Conservation (phyloP, 2,797 vertebrate genomes). For the Spinus pinus region DNA sequence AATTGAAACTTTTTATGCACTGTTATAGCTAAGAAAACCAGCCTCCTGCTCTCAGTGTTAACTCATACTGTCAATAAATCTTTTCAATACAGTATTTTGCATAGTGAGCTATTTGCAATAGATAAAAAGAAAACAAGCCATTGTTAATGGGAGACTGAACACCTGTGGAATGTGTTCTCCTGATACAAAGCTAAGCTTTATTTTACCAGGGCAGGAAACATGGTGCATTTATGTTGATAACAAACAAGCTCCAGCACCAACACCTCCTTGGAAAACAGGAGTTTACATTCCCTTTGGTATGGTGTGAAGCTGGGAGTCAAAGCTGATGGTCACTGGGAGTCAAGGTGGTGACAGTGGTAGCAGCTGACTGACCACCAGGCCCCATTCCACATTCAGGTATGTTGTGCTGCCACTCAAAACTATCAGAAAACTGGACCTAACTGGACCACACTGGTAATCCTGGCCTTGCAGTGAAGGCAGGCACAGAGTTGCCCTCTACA, state of each 20-base stretch:
- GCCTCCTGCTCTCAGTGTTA: not conserved
- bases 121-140: not conserved
- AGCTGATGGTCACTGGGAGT: not conserved
- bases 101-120: not conserved
- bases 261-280: not conserved
- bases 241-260: not conserved
- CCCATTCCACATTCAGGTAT: not conserved
- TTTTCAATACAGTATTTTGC: not conserved
- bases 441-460: not conserved
- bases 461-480: not conserved
- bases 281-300: not conserved
- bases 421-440: not conserved
- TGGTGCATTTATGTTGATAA: not conserved
- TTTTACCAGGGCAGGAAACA: not conserved
- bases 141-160: not conserved
- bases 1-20: not conserved
- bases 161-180: not conserved
- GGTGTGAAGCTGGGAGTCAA: not conserved
- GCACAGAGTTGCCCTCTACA: not conserved
- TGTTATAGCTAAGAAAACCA: not conserved
- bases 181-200: not conserved
- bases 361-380: not conserved
- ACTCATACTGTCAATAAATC: not conserved
- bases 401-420: not conserved
- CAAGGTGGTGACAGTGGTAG: not conserved